Evolutionary conservation across 2,797 vertebrate species (phyloP).

Genomic region (Luscinia luscinia): DNA sequence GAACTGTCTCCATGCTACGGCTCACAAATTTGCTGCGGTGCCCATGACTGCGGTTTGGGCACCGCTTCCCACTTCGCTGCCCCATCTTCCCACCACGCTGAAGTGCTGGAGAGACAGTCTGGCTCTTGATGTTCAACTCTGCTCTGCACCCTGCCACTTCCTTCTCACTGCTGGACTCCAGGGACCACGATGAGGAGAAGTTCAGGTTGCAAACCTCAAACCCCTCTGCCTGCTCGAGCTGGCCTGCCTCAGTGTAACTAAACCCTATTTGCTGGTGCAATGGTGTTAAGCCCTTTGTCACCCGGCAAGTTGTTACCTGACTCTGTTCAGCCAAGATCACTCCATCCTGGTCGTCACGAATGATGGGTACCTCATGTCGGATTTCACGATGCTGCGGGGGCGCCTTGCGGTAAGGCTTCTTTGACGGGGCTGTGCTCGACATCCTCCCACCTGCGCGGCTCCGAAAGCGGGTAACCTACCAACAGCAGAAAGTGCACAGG

Average conservation of each 20-base stretch:
- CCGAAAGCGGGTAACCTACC: conserved; percentile 46
- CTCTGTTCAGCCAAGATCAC: conserved; percentile 75
- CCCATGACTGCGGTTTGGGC: conserved; percentile 2
- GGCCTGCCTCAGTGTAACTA: conserved; percentile 63
- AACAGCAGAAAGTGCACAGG: conserved; percentile 62
- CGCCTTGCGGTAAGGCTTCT: conserved; percentile 97
- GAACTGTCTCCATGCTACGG: conserved; percentile 71
- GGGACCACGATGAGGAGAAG: conserved; percentile 71
- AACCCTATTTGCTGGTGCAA: conserved; percentile 68
- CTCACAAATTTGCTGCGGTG: conserved; percentile 66
- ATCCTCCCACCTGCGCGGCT: conserved; percentile 76
- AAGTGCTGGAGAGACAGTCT: conserved; percentile 11
- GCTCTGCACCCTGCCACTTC: conserved; percentile 70
- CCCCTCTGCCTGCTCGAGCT: conserved; percentile 42
- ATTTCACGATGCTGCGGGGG: conserved; percentile 94
- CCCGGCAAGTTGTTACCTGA: conserved; percentile 81
- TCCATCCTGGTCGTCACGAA: conserved; percentile 80
- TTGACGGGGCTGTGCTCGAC: conserved; percentile 85
- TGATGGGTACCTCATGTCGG: conserved; percentile 79
- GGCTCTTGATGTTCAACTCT: conserved; percentile 43
- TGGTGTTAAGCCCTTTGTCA: conserved; percentile 66
- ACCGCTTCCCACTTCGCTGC: conserved; percentile 47
- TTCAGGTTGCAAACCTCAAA: conserved; percentile 66
- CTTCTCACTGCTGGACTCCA: conserved; percentile 82
- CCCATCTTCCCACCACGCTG: conserved; percentile 51